A percentile compares a stretch with the other conserved stretches of the same genome.
Conservation (phyloP, 2,797 vertebrate species). For the Helicolenus hilgendorfi region DNA sequence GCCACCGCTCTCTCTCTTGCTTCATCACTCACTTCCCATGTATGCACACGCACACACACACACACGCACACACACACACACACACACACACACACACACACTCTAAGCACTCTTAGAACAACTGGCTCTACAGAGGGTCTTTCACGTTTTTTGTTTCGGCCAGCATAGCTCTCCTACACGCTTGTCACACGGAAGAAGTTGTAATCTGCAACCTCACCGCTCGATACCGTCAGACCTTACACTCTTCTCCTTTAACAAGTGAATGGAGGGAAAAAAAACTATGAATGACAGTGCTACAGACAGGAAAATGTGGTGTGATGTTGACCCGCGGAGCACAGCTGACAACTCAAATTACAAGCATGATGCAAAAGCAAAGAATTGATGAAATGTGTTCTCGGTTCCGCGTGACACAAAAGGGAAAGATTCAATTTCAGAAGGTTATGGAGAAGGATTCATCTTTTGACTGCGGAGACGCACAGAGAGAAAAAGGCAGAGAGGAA, state of each 20-base stretch:
- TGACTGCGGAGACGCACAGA: slow-evolving; percentile 7
- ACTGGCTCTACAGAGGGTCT: no score
- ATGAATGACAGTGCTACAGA: neutral
- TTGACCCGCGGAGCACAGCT: slow-evolving; percentile 32
- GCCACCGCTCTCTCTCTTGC: no score
- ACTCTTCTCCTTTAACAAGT: neutral
- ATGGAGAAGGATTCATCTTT: slow-evolving; percentile 43
- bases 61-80: no score
- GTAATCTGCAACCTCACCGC: no score
- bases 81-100: no score
- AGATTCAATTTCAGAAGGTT: slow-evolving; percentile 60
- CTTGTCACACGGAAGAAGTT: no score
- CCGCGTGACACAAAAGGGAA: slow-evolving; percentile 46
- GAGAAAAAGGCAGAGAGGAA: slow-evolving; percentile 29
- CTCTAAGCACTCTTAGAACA: no score
- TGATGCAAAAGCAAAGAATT: slow-evolving; percentile 34
- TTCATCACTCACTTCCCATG: no score
- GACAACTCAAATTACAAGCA: slow-evolving; percentile 52
- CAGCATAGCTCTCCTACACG: no score
- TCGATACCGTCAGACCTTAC: no score
- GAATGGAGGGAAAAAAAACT: neutral
- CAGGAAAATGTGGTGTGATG: slow-evolving; percentile 9
- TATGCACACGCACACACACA: no score
- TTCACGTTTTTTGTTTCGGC: no score
- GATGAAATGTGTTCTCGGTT: slow-evolving; percentile 59